Percentiles rank a stretch among this genome's conserved stretches.
Conservation (phyloP, 1,140 invertebrate genomes). For the Mactra quadrangularis region DNA sequence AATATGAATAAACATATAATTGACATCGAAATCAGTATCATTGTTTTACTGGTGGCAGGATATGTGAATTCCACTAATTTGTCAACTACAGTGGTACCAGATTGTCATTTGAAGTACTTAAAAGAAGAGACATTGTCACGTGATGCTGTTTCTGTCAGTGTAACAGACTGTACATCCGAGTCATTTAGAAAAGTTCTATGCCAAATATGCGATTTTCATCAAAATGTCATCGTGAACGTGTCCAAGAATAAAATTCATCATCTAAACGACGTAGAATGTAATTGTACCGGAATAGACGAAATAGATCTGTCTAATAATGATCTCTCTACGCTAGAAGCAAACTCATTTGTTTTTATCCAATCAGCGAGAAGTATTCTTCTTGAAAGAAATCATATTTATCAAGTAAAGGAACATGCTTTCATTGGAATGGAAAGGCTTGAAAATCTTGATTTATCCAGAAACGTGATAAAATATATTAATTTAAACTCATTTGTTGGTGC, state of each 20-base stretch:
- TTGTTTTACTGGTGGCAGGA: too few relatives aligned
- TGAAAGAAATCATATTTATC: conserved; percentile 15
- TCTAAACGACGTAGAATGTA: conserved; percentile 1
- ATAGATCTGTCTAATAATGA: conserved; percentile 29
- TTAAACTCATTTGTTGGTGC: background rate
- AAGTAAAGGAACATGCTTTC: background rate
- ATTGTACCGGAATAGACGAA: background rate
- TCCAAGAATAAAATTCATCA: background rate
- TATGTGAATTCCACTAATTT: too few relatives aligned
- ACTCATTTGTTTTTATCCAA: conserved; percentile 5
- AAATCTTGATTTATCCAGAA: conserved; percentile 25
- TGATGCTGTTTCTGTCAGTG: too few relatives aligned
- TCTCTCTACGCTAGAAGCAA: background rate
- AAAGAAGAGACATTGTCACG: too few relatives aligned
- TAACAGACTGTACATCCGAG: too few relatives aligned
- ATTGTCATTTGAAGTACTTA: too few relatives aligned
- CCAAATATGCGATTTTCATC: too few relatives aligned
- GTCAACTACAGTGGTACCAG: too few relatives aligned
- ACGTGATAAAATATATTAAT: background rate
- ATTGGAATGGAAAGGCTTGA: background rate
- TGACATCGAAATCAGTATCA: too few relatives aligned
- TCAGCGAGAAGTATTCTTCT: background rate
- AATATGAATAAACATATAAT: too few relatives aligned
- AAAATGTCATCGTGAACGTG: conserved; percentile 5
- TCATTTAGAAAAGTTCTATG: too few relatives aligned